Evolutionary conservation across 2,113 vertebrate species (phyloP).

Genomic region (Lutjanus erythropterus): DNA sequence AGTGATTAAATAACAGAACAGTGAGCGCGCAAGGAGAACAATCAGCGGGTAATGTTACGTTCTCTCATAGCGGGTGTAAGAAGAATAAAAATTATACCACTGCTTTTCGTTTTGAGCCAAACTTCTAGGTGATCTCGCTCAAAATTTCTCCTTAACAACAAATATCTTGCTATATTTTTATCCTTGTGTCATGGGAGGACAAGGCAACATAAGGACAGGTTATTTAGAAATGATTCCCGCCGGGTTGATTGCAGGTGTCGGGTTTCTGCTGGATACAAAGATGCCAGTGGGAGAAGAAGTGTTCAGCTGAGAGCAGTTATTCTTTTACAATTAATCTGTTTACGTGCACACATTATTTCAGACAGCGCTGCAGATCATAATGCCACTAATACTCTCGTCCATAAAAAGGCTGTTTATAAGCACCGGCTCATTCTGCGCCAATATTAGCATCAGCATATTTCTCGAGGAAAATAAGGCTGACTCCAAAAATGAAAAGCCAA

Average conservation of each 20-base stretch:
- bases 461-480: slow-evolving; percentile 5
- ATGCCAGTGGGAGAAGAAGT: not conserved
- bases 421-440: slow-evolving; percentile 26
- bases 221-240: not conserved
- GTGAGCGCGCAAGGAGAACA: not conserved
- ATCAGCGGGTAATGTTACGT: not conserved
- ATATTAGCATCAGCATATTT: slow-evolving; percentile 7
- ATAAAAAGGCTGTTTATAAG: slow-evolving; percentile 5
- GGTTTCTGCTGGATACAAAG: not conserved
- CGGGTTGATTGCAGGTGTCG: not conserved
- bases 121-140: not conserved
- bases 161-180: not conserved
- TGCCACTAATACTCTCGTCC: not conserved
- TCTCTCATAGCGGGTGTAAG: not conserved
- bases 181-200: not conserved
- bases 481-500: not conserved
- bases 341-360: slow-evolving; percentile 21
- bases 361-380: not conserved
- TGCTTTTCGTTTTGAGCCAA: not conserved
- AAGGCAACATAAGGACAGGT: not conserved
- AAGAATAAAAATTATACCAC: not conserved
- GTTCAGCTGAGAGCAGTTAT: not conserved
- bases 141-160: not conserved
- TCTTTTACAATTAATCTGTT: slow-evolving; percentile 23
- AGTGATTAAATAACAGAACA: not conserved